A percentile compares a stretch with the other conserved stretches of the same genome.
Conservation (phyloP, 2,113 vertebrate species). For the Sander lucioperca region DNA sequence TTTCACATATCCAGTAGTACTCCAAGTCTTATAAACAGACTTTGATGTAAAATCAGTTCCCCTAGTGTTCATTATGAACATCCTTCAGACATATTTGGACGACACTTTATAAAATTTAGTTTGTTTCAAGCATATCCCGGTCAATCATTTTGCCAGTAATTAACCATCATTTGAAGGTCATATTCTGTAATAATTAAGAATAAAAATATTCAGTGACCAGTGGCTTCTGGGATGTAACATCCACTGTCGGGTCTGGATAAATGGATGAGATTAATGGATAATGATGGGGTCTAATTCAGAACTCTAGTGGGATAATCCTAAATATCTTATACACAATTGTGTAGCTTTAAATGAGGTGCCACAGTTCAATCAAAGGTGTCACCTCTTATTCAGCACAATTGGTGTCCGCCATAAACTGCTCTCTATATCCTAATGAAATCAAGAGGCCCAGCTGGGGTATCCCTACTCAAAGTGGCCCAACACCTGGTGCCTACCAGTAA, state of each 20-base stretch:
- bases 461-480: background rate
- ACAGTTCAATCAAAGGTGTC: conserved; percentile 44
- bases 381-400: conserved; percentile 22
- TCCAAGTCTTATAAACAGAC: background rate
- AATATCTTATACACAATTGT: background rate
- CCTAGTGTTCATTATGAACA: background rate
- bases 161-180: background rate
- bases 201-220: background rate
- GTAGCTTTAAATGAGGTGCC: conserved; percentile 41
- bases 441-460: conserved; percentile 33
- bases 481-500: conserved; percentile 18
- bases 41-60: background rate
- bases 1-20: background rate
- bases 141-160: background rate
- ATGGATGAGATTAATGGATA: conserved; percentile 1
- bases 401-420: conserved; percentile 25
- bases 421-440: conserved; percentile 22
- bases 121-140: background rate
- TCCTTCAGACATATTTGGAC: background rate
- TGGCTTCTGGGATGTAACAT: background rate
- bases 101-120: background rate
- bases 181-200: no score
- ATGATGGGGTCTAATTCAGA: background rate
- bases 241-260: background rate
- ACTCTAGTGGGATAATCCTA: background rate